Evolutionary conservation across 2,113 vertebrate genomes (phyloP).

Genomic region (Anas platyrhynchos): DNA sequence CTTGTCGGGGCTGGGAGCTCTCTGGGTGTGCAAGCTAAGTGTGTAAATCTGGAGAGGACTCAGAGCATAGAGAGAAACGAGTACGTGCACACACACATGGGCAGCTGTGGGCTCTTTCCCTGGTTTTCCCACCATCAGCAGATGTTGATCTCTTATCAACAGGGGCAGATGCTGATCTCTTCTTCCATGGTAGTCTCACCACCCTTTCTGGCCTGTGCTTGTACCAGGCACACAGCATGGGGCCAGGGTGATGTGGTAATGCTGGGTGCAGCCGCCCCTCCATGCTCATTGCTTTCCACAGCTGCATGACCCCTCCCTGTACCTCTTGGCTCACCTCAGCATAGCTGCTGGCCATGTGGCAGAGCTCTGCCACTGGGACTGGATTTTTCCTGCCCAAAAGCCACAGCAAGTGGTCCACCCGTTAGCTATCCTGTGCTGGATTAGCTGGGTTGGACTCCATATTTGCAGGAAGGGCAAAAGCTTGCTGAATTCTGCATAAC

Average conservation of each 20-base stretch:
- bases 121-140: too few relatives aligned
- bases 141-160: too few relatives aligned
- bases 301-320: not conserved
- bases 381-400: not conserved
- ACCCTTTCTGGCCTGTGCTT: not conserved
- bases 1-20: not conserved
- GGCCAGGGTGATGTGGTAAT: not conserved
- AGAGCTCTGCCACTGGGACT: rapidly evolving
- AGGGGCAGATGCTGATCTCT: too few relatives aligned
- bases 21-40: not conserved
- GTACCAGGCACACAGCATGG: not conserved
- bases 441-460: not conserved
- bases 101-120: not conserved
- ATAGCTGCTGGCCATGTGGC: not conserved
- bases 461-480: not conserved
- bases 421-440: not conserved
- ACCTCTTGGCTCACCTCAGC: not conserved
- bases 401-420: not conserved
- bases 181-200: not conserved
- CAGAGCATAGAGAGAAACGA: not conserved
- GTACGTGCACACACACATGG: rapidly evolving
- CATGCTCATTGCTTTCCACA: not conserved
- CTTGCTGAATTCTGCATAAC: not conserved
- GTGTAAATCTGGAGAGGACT: not conserved
- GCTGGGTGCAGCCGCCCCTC: not conserved